Evolutionary conservation across 2,797 vertebrate species (phyloP).

Genomic region (Distichodus sexfasciatus): DNA sequence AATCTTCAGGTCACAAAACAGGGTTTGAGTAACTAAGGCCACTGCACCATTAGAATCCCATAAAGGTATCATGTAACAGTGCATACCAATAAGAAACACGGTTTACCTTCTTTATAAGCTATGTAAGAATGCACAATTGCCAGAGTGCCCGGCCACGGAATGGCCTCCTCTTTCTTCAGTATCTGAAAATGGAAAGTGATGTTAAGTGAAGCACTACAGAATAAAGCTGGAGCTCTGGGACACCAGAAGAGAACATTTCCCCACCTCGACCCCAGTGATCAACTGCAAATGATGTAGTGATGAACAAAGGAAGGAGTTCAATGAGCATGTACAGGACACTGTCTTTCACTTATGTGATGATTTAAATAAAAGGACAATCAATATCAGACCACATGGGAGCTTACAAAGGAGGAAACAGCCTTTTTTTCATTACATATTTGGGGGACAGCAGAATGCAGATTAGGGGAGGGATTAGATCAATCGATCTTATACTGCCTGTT

Average conservation of each 20-base stretch:
- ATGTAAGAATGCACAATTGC: conserved; percentile 99
- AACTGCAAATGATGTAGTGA: conserved; percentile 53
- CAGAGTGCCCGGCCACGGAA: conserved; percentile 97
- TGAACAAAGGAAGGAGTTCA: conserved; percentile 64
- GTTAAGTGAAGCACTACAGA: conserved; percentile 48
- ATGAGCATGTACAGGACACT: conserved; percentile 70
- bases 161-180: conserved; percentile 98
- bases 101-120: conserved; percentile 97
- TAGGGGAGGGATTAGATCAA: conserved; percentile 15
- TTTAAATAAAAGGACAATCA: conserved; percentile 71
- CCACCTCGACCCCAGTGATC: conserved; percentile 42
- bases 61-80: not conserved
- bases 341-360: conserved; percentile 69
- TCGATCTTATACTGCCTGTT: conserved; percentile 5
- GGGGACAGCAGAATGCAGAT: conserved; percentile 10
- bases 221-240: conserved; percentile 12
- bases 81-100: not conserved
- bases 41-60: not conserved
- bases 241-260: conserved; percentile 17
- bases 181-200: conserved; percentile 78
- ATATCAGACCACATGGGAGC: conserved; percentile 66
- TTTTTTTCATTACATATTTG: conserved; percentile 47
- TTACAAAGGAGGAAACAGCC: conserved; percentile 79
- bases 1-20: no score
- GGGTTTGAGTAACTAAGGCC: no score